Evolutionary conservation across 2,113 vertebrate genomes (phyloP), one percentile per base, ranked within the genome.

Genomic region (Dendrocopos noguchii): DNA sequence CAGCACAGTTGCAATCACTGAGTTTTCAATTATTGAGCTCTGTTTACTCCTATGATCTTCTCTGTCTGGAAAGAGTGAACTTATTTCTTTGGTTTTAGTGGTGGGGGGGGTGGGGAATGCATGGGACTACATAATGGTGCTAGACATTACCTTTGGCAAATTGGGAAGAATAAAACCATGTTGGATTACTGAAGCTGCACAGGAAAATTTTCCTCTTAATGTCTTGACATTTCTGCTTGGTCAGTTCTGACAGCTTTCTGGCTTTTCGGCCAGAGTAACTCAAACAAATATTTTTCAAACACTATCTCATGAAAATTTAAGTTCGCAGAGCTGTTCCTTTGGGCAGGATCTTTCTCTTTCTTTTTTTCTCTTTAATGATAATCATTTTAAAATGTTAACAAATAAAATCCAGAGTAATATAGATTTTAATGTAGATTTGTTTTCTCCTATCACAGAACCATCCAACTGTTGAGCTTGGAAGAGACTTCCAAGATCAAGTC

Each of bases 241-340:
- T 87, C 91, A 80, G 28, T 74, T 53, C 64, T 80, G 84, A 87
- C 59, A 94, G 53, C 12, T 80, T 82, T 67, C 77, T 87, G 79
- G 79, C 68, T 89, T 94, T 82, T 46, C 42, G 60, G 60, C 56
- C 74, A 59, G 84, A 80, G 84, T 66, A 16, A 0, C 19, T 53
- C 39, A 65, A 74, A 4, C 11, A 81, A 92, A 7, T 76, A 59
- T 66, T 92, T 92, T 95, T 87, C 34, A 44, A 80, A 33, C 18
- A 20, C 20, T 57, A 65, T 34, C 55, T 91, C 55, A 20, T 74
- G 64, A 83, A 91, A 90, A 83, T 79, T 79, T 5, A 70, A 50
- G 15, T 70, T 59, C 56, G 8, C 64, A 71, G 79, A 61, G 21
- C n/a, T 87, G 44, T 66, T 50, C 76, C 85, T 89, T 89, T 46